Conservation (phyloP, 2,888 invertebrate genomes). For the Liodrosophila aerea region DNA sequence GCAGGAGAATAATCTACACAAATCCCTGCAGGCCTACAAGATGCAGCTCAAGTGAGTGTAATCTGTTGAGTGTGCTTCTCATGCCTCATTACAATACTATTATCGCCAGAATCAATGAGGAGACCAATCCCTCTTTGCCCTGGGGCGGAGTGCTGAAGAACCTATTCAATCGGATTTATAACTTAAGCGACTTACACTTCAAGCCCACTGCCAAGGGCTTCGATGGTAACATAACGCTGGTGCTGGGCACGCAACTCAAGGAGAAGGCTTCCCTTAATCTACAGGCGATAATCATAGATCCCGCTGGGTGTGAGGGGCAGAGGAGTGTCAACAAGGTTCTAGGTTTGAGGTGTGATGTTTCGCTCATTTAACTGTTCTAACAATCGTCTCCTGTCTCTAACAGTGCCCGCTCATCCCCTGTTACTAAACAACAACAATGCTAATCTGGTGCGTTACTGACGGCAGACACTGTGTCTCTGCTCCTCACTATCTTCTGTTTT, state of each 20-base stretch:
- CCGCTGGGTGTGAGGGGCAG: slow-evolving; percentile 68
- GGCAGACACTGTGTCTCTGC: too few relatives aligned
- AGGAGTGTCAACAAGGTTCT: slow-evolving; percentile 57
- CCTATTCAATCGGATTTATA: slow-evolving; percentile 60
- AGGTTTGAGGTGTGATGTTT: slow-evolving; percentile 49
- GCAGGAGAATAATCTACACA: slow-evolving; percentile 23
- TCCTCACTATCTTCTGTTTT: neutral
- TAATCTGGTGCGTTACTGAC: slow-evolving; percentile 41
- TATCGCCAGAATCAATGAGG: slow-evolving; percentile 68
- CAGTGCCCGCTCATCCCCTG: slow-evolving; percentile 52
- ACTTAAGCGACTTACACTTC: slow-evolving; percentile 57
- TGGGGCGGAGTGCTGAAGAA: slow-evolving; percentile 79
- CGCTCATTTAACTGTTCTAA: neutral
- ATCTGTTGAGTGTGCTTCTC: neutral
- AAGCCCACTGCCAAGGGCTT: slow-evolving; percentile 43
- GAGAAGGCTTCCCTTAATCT: slow-evolving; percentile 66
- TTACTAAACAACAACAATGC: slow-evolving; percentile 34
- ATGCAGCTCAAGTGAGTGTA: slow-evolving; percentile 59
- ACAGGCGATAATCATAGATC: slow-evolving; percentile 71
- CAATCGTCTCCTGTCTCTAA: neutral
- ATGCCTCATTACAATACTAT: neutral
- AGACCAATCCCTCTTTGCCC: slow-evolving; percentile 74
- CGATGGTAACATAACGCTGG: slow-evolving; percentile 53
- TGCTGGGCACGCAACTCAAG: slow-evolving; percentile 48
- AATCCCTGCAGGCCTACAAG: slow-evolving; percentile 38